These are phyloP conservation scores for Octomys mimax DNA, from an alignment of 2,797 vertebrate species.

Conservation along the genomic window DNA sequence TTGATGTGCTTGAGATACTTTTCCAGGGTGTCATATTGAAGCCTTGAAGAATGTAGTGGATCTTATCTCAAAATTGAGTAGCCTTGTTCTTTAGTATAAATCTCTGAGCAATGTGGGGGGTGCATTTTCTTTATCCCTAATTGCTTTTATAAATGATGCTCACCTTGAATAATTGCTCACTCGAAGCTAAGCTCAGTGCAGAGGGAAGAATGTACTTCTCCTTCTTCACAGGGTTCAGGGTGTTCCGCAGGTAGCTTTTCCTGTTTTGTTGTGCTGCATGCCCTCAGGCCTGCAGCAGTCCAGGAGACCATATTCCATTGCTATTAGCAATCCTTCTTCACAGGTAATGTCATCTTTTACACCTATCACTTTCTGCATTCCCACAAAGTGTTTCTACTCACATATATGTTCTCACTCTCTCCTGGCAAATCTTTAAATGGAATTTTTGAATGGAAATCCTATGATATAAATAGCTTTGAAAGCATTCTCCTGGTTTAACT, in stretches of 20 bases:
- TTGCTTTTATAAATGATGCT: conserved; percentile 57
- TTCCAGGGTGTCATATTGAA: background rate
- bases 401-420: background rate
- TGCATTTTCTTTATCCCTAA: conserved; percentile 4
- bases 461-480: conserved; percentile 79
- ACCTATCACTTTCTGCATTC: background rate
- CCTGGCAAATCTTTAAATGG: conserved; percentile 72
- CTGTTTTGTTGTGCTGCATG: background rate
- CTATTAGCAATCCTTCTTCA: conserved; percentile 40
- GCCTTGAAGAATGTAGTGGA: conserved; percentile 48
- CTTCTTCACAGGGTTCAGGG: background rate
- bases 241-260: background rate
- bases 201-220: background rate
- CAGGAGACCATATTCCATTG: background rate
- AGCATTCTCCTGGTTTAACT: conserved; percentile 71
- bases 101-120: background rate
- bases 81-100: conserved; percentile 64
- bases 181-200: background rate
- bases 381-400: conserved; percentile 60
- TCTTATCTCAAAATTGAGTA: conserved; percentile 42
- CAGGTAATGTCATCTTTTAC: background rate
- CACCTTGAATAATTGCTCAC: conserved; percentile 53
- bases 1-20: conserved; percentile 47
- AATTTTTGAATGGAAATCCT: conserved; percentile 76
- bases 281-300: background rate